Percentiles rank a stretch among this genome's conserved stretches.
phyloP scores from a whole-genome alignment of 2,888 invertebrate species.

The Allygus modestus region DNA sequence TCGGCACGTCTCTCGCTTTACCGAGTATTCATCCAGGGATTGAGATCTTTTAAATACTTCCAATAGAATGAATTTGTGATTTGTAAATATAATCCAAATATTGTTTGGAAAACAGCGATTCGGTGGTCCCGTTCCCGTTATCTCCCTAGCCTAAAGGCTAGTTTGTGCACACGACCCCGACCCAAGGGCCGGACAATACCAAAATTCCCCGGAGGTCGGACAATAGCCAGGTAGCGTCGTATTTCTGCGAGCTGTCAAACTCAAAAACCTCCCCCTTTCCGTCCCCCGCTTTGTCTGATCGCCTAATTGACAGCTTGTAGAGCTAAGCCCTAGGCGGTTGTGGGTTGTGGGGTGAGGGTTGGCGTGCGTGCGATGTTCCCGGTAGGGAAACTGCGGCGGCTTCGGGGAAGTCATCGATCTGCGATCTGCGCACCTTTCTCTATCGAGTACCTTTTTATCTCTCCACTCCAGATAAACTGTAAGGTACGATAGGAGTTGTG shows the following conservation, averaged over 20 bases:
- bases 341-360: background rate
- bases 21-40: no score
- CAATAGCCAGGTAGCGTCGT: conserved; percentile 30
- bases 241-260: conserved; percentile 45
- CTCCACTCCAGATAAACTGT: conserved; percentile 2
- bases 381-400: background rate
- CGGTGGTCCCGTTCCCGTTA: no score
- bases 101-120: no score
- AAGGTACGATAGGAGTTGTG: background rate
- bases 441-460: background rate
- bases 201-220: background rate
- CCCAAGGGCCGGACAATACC: background rate
- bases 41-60: no score
- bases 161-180: background rate
- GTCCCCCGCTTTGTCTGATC: background rate
- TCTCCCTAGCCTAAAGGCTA: no score
- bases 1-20: no score
- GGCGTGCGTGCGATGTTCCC: background rate
- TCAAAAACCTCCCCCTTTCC: conserved; percentile 12
- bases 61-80: no score
- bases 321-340: background rate
- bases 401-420: background rate
- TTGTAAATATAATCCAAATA: no score
- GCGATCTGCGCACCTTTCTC: background rate
- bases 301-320: conserved; percentile 14